phyloP scores from a whole-genome alignment of 2,797 vertebrate genomes.

The Poecile montanus region DNA sequence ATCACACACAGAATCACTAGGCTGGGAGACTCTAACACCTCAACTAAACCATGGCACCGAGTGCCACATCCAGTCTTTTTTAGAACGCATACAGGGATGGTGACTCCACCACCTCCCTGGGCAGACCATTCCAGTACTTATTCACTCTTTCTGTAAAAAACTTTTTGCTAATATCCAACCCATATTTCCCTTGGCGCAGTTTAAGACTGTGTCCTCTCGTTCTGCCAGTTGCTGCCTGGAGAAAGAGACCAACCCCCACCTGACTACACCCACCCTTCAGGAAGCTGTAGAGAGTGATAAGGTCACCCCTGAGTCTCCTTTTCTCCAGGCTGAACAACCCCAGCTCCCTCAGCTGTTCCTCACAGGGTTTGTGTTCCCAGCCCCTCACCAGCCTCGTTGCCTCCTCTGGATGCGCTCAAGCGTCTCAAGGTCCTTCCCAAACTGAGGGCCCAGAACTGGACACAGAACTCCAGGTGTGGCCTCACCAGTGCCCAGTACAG shows the following conservation, averaged over 20 bases:
- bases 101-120: rapidly evolving
- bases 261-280: neutral
- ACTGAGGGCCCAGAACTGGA: neutral
- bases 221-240: neutral
- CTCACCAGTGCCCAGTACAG: neutral
- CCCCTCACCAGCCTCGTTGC: neutral
- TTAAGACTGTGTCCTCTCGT: rapidly evolving
- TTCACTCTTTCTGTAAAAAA: neutral
- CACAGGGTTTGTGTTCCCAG: neutral
- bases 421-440: rapidly evolving
- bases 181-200: neutral
- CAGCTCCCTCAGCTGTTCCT: rapidly evolving
- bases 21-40: neutral
- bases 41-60: neutral
- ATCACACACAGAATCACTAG: neutral
- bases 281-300: neutral
- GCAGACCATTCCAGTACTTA: neutral
- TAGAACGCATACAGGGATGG: neutral
- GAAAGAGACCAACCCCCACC: neutral
- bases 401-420: rapidly evolving
- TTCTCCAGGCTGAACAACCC: neutral
- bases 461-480: neutral
- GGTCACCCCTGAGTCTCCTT: neutral
- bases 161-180: neutral
- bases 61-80: neutral